Evolutionary conservation across 2,888 invertebrate genomes (phyloP), one percentile per base, ranked within the genome.

Genomic region (Baronia brevicornis): DNA sequence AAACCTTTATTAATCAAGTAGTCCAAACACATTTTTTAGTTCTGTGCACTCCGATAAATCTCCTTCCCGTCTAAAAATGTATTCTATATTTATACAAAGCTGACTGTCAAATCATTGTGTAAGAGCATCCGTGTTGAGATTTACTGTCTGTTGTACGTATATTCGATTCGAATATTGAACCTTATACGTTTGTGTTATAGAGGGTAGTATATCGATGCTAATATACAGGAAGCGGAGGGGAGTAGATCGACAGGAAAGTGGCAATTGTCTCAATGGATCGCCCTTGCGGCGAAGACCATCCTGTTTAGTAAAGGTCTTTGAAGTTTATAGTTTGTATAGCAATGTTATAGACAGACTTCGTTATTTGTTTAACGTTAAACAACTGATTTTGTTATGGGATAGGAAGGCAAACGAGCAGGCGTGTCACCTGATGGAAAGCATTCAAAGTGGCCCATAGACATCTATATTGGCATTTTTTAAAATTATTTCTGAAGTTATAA

Each of bases 221-320:
- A 41, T 46, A 14, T 46, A 50, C 57, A 70, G 67, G 74, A 70
- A 71, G 53, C 46, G 41, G 65, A 68, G 74, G 50, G 53, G 49
- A 50, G 46, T 40, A 54, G 44, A 43, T 33, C 29, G 58, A 56
- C 79, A 79, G 79, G 79, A 80, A 68, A 73, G 49, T 39, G 49
- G 47, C 74, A 74, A 77, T 80, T 78, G 78, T 51, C 51, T 30
- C 26, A 27, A 30, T 53, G 57, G 53, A 60, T 61, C 64, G 74
- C 73, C 78, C 79, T 79, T 77, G 75, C 48, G 42, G 39, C 38
- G 46, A 44, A 57, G 67, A 67, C 64, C 68, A 70, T 74, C 71
- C 71, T 68, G 69, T 58, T 36, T 33, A 22, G 17, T 5, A 17
- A 17, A 33, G 17, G 43, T 40, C 38, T 43, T 41, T 41, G 30